Conservation (phyloP, 2,888 invertebrate species). For the Thereva unica region DNA sequence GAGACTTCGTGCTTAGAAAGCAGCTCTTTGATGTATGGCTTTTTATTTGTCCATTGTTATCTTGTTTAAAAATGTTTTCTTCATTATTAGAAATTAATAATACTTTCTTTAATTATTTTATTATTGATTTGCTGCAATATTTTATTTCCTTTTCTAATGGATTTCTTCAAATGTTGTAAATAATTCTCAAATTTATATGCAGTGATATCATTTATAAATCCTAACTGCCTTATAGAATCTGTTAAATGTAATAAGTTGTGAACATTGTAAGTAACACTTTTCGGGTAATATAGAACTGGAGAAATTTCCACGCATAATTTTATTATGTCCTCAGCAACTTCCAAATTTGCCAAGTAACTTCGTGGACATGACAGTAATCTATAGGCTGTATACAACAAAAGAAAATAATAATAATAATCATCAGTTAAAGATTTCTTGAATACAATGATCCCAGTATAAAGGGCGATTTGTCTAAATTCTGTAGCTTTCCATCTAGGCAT, state of each 20-base stretch:
- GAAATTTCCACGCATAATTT: conserved; percentile 37
- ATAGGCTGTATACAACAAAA: conserved; percentile 31
- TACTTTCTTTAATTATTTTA: not conserved
- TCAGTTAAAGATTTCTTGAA: conserved; percentile 29
- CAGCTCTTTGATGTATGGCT: not conserved
- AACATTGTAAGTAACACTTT: too few species aligned
- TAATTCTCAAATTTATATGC: too few species aligned
- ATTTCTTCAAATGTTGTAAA: too few species aligned
- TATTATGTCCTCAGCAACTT: conserved; percentile 28
- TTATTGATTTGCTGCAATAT: conserved; percentile 22
- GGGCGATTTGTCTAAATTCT: conserved; percentile 34
- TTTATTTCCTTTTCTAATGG: conserved; percentile 16
- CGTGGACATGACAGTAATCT: conserved; percentile 9
- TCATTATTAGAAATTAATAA: not conserved
- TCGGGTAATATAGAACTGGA: conserved; percentile 31
- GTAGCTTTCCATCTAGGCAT: conserved; percentile 36
- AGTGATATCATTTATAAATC: too few species aligned
- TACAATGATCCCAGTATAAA: conserved; percentile 37
- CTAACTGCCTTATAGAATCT: too few species aligned
- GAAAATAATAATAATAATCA: conserved; percentile 36
- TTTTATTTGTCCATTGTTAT: not conserved
- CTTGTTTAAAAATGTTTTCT: conserved; percentile 3
- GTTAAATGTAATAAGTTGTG: too few species aligned
- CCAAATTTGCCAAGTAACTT: conserved; percentile 21
- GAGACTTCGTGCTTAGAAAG: not conserved